Evolutionary conservation across 2,888 invertebrate species (phyloP), one percentile per base, ranked within the genome.

Genomic region (Pteria penguin): DNA sequence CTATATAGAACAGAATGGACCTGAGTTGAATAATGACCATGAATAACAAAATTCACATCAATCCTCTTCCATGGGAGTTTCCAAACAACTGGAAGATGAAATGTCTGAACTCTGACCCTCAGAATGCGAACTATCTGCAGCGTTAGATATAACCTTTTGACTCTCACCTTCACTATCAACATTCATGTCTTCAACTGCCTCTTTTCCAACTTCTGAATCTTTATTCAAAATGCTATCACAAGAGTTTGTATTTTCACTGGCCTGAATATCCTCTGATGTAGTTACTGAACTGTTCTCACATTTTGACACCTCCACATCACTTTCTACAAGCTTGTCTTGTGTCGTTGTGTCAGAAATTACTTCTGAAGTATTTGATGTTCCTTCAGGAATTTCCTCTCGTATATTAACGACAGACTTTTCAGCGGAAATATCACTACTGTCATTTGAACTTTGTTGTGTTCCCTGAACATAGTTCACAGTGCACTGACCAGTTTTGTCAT

Each of bases 51-150:
- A 45, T 8, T 8, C 8, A 22, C 18, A n/a, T 65, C 45, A 65
- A 26, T 65, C 65, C 26, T 65, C 65, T 36, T 65, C 65, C 65
- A 65, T 65, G 26, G 65, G 65, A 1, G 65, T 65, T 26, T 65
- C 65, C 45, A 8, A 4, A 27, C 31, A 33, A n/a, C 45, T 26
- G 2, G 24, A 26, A 1, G 45, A 36, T n/a, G 45, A 14, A 36
- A 22, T 26, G 1, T 11, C 22, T 4, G 65, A 36, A 24, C 45
- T 45, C 18, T 45, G 8, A 8, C 8, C 45, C 18, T 45, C 45
- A 14, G 45, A 45, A 14, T 45, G 45, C 45, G 45, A 45, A 45
- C 18, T 45, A 18, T 45, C 45, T 14, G 11, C 8, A 14, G 45
- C 8, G 18, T 45, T 45, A 18, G 45, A 45, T 18, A 18, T 18